Evolutionary conservation across 2,888 invertebrate genomes (phyloP).

Genomic region (Microdon myrmicae): DNA sequence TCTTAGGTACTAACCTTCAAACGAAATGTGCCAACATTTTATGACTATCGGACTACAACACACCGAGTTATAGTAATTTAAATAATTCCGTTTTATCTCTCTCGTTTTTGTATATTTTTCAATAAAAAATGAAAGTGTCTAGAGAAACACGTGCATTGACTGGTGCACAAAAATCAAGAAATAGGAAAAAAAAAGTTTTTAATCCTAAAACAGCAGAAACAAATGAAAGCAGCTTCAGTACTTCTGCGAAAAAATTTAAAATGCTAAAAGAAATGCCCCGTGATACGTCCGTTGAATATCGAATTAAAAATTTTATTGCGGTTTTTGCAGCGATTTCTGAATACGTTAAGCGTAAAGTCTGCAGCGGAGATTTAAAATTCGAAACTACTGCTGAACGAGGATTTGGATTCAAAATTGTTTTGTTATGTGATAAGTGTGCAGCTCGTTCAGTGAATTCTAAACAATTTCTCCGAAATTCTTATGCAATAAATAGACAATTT

Average conservation of each 20-base stretch:
- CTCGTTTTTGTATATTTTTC: no score
- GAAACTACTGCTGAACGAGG: conserved; percentile 50
- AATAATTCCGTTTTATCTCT: no score
- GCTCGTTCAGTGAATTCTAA: conserved; percentile 22
- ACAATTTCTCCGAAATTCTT: conserved; percentile 5
- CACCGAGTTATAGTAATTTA: no score
- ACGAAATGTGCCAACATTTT: no score
- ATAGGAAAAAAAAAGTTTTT: conserved; percentile 8
- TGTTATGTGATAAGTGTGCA: conserved; percentile 53
- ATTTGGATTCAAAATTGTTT: conserved; percentile 55
- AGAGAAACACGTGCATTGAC: no score
- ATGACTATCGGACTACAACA: no score
- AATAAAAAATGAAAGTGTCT: no score
- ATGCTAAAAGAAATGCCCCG: conserved; percentile 1
- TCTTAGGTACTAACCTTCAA: no score
- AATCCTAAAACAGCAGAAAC: conserved; percentile 12
- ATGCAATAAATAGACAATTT: conserved; percentile 21
- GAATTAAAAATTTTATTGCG: conserved; percentile 28
- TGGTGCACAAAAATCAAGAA: no score
- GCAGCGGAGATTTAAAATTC: conserved; percentile 49
- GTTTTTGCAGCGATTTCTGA: conserved; percentile 42
- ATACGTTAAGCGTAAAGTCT: conserved; percentile 30
- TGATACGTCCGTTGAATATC: conserved; percentile 17
- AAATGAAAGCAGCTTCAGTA: not conserved
- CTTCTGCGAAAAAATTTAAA: conserved; percentile 11